Conservation (phyloP, 2,113 vertebrate genomes). For the Brevimyrus niger region DNA sequence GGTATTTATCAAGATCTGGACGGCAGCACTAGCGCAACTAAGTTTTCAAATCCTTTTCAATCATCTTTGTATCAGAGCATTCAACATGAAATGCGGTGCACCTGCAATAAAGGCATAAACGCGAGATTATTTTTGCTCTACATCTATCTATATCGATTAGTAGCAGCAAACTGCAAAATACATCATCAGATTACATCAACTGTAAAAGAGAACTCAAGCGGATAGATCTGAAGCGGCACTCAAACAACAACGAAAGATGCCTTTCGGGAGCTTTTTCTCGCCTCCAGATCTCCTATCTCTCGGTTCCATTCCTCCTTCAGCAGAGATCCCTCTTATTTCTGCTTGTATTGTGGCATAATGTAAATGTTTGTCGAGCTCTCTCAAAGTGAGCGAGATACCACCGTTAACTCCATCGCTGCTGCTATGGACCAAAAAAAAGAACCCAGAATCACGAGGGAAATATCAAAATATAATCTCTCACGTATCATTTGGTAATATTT, state of each 20-base stretch:
- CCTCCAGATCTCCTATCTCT: background rate
- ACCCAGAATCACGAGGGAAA: background rate
- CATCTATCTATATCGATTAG: background rate
- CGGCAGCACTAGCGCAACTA: background rate
- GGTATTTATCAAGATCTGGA: background rate
- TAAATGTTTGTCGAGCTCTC: background rate
- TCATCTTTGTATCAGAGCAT: background rate
- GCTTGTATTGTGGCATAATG: background rate
- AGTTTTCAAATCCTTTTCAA: background rate
- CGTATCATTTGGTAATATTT: background rate
- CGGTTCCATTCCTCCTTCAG: background rate
- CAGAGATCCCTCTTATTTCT: background rate
- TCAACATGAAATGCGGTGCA: background rate
- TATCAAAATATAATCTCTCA: background rate
- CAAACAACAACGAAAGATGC: background rate
- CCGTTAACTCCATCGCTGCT: conserved; percentile 30
- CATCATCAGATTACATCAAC: background rate
- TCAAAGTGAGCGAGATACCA: background rate
- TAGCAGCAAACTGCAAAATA: background rate
- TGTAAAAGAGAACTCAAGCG: background rate
- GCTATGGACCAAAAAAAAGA: background rate
- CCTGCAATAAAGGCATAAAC: background rate
- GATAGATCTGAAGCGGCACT: background rate
- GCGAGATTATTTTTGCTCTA: background rate
- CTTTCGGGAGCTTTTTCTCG: background rate